Percentiles rank a stretch among this genome's conserved stretches.
phyloP scores from a whole-genome alignment of 2,797 vertebrate species.

The Sebastes aleutianus region DNA sequence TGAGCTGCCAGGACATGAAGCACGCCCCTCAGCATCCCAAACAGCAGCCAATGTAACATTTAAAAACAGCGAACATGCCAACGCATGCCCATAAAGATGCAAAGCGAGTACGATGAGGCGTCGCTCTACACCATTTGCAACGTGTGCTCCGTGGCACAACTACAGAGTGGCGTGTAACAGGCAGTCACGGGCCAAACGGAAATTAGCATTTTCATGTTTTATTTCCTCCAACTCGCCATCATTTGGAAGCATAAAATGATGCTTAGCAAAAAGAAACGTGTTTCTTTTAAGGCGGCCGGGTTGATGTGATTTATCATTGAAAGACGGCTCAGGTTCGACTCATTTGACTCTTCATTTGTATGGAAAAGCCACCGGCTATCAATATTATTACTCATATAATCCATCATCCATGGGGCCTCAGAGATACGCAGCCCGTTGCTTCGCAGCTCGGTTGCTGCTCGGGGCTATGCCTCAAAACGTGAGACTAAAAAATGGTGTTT shows the following conservation, averaged over 20 bases:
- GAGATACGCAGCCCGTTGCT: constrained; percentile 40
- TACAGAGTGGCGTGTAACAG: neutral
- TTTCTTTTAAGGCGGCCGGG: constrained; percentile 1
- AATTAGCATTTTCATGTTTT: constrained; percentile 1
- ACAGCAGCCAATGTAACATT: constrained; percentile 16
- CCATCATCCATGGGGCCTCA: constrained; percentile 47
- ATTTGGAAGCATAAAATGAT: neutral
- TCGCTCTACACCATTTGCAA: neutral
- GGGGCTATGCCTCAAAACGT: constrained; percentile 37
- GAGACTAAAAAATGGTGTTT: constrained; percentile 38
- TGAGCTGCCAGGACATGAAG: constrained; percentile 27
- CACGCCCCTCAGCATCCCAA: constrained; percentile 32
- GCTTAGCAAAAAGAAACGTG: neutral
- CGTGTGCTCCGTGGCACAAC: neutral
- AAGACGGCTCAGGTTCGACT: constrained; percentile 43
- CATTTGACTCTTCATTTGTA: constrained; percentile 59
- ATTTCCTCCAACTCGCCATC: neutral
- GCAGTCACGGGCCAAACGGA: neutral
- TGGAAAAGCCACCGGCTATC: constrained; percentile 59
- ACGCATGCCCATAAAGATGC: neutral
- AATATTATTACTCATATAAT: constrained; percentile 59
- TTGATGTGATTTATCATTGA: constrained; percentile 42
- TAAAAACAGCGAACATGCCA: neutral
- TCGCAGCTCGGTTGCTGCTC: constrained; percentile 12
- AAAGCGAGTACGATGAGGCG: neutral